Conservation (phyloP, 2,797 vertebrate genomes). For the Cyclura pinguis region DNA sequence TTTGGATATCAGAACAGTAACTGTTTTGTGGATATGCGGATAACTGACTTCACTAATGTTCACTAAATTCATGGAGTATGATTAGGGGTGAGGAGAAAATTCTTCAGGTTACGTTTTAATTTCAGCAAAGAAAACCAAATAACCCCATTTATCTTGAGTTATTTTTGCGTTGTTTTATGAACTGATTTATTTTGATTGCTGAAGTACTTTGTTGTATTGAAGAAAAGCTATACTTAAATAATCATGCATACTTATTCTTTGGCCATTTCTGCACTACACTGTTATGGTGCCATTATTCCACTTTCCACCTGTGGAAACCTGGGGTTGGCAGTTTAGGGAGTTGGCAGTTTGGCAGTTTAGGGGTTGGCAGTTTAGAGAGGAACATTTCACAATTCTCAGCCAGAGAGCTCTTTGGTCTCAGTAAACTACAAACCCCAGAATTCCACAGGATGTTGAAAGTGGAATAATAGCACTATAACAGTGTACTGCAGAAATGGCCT, state of each 20-base stretch:
- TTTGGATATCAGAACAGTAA: neutral
- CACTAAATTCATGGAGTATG: neutral
- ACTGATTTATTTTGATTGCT: neutral
- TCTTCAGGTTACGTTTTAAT: neutral
- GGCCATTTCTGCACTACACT: too few species aligned
- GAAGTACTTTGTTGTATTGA: constrained; percentile 14
- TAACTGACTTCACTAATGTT: neutral
- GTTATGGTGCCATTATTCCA: too few species aligned
- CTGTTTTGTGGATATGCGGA: neutral
- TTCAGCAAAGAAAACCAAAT: neutral
- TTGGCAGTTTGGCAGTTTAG: too few species aligned
- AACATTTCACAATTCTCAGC: too few species aligned
- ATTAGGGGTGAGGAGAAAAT: neutral
- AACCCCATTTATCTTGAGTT: constrained; percentile 30
- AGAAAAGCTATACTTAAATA: constrained; percentile 3
- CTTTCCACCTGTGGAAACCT: too few species aligned
- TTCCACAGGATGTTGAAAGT: too few species aligned
- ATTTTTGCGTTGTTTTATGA: neutral
- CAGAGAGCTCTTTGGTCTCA: too few species aligned
- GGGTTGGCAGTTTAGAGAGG: too few species aligned
- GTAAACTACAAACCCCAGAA: too few species aligned
- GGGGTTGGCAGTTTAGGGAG: too few species aligned
- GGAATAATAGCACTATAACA: too few species aligned
- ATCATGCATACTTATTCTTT: neutral
- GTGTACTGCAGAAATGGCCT: neutral